A percentile compares a stretch with the other conserved stretches of the same genome.
These are phyloP conservation scores for Xenus cinereus DNA, from an alignment of 2,113 vertebrate genomes.

Conservation along the genomic window DNA sequence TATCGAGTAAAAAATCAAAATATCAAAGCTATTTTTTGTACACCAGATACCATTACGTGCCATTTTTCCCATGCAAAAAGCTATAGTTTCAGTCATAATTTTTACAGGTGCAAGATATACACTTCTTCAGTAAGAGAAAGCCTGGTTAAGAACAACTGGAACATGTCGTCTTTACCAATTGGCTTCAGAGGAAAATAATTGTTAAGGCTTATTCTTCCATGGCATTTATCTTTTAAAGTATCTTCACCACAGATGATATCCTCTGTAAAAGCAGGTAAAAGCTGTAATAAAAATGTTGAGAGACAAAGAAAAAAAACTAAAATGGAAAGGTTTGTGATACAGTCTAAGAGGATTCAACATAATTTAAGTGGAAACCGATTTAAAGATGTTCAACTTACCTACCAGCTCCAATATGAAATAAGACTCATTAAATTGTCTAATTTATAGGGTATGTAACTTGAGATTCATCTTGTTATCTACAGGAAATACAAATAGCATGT, in stretches of 20 bases:
- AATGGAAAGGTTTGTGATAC: neutral
- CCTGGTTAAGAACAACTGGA: neutral
- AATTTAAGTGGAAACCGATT: neutral
- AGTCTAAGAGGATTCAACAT: neutral
- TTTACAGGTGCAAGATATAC: neutral
- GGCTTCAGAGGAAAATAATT: neutral
- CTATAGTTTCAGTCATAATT: neutral
- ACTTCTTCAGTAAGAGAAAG: neutral
- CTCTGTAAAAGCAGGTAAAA: neutral
- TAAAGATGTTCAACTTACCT: conserved; percentile 1
- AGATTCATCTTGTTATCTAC: neutral
- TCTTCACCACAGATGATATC: neutral
- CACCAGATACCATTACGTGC: neutral
- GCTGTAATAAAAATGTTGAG: neutral
- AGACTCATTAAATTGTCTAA: neutral
- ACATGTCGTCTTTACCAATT: neutral
- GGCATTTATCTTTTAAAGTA: neutral
- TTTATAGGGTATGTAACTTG: conserved; percentile 33
- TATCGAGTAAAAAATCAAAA: neutral
- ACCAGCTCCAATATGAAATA: neutral
- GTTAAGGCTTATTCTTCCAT: neutral
- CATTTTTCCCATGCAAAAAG: neutral
- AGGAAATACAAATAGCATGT: neutral
- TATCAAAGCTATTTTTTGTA: neutral
- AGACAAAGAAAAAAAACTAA: neutral